Percentiles rank a stretch among this genome's conserved stretches.
These are phyloP conservation scores for Grammomys surdaster DNA, from an alignment of 2,113 vertebrate species.

Conservation along the genomic window DNA sequence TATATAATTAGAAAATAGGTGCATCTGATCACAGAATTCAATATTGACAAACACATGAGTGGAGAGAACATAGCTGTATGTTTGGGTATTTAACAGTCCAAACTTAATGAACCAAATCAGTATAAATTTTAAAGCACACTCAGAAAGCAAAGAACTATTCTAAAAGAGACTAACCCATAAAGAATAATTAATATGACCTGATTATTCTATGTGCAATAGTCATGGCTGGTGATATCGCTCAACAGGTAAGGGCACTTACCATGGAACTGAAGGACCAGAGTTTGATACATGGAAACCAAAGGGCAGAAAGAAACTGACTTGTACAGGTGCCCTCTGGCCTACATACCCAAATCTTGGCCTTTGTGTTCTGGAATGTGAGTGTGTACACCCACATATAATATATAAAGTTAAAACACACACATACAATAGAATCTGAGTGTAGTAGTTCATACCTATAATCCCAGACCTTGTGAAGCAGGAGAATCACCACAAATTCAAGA, in stretches of 20 bases:
- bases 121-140: conserved; percentile 45
- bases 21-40: not conserved
- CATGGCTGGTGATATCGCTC: not conserved
- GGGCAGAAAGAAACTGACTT: not conserved
- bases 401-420: not conserved
- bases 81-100: conserved; percentile 44
- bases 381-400: not conserved
- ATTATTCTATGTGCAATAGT: not conserved
- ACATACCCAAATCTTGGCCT: too few relatives aligned
- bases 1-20: conserved; percentile 45
- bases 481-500: not conserved
- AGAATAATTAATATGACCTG: conserved; percentile 16
- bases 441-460: not conserved
- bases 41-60: conserved; percentile 34
- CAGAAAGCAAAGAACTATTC: conserved; percentile 24
- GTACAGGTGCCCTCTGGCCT: not conserved
- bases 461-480: not conserved
- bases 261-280: not conserved
- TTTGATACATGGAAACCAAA: not conserved
- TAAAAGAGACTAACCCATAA: conserved; percentile 15
- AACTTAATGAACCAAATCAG: conserved; percentile 16
- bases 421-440: not conserved
- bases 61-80: not conserved
- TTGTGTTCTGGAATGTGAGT: not conserved
- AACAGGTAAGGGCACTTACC: not conserved